Base-by-base conservation (phyloP, 2,113 vertebrate species). In the Antennarius striatus region DNA sequence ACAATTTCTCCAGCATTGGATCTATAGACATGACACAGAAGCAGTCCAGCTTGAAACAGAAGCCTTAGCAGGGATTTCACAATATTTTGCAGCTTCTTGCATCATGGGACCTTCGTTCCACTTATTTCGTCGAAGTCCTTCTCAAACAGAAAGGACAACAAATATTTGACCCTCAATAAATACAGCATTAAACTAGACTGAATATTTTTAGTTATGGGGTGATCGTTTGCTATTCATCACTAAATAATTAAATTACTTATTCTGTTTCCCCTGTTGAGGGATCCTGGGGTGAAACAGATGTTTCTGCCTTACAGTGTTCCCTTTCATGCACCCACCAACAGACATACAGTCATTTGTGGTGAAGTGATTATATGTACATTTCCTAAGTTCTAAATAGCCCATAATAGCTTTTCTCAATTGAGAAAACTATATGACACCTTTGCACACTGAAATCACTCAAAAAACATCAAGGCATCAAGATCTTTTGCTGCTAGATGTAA, bases 281-380 rank as follows among this genome's bases (percentile, higher is more conserved):
- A 54, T 63, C 63, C 70, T 47, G 68, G 49, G 56, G 62, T 73
- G 17, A 70, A 73, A 77, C 79, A 82, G 81, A 86, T 80, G 65
- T 52, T 66, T 74, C 64, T 73, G 53, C 53, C 64, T 66, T 75
- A 42, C 73, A 59, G 51, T 71, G 28, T 53, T 67, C 3, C 14
- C 42, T 45, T 59, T 70, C 14, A 55, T 56, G 52, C 13, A 3
- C n/a, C 55, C 52, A 50, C 51, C 32, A 64, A 51, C 56, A 73
- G 32, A 7, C 32, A 36, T 36, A 36, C 32, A 36, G 69, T 49
- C 48, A 16, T 45, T 12, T 45, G 36, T 40, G 63, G 29, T 48
- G 53, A 16, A 36, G 32, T 36, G 32, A 7, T 36, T 36, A 7
- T 36, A 5, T 2, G 32, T 36, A 3, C 32, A 4, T 36, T 36